Base-by-base conservation (phyloP, 2,888 invertebrate species). In the Slavum lentiscoides region DNA sequence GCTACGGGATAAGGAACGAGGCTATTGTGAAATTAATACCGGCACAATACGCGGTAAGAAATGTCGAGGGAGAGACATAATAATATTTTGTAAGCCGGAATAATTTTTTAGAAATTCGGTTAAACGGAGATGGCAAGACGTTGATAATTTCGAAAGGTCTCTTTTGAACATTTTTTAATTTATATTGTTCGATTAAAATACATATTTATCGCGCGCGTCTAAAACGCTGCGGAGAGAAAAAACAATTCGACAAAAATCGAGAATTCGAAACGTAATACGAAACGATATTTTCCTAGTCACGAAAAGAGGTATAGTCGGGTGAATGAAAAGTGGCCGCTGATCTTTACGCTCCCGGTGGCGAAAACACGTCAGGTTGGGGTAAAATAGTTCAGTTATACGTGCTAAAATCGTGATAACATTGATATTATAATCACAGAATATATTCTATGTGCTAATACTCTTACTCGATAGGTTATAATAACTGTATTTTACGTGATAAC, bases 21-120 rank as follows among this genome's bases (percentile, higher is more conserved):
- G 30, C 39, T 58, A 58, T 75, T 23, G 66, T 75, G 39, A 66
- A 7, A 58, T 75, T 59, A 67, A 58, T 55, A 17, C 37, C 53
- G 30, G 19, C 17, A 37, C 37, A 64, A 19, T 55, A 64, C 37
- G 64, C 55, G 53, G 30, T 7, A 49, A 64, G 17, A 37, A 62
- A 55, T 64, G 55, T 66, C 21, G 64, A 73, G 62, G 7, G 49
- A 49, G 13, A 19, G 49, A 23, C 23, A 13, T 13, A 13, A 53
- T 43, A 53, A 43, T 5, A 23, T 61, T 61, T 30, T 30, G 61
- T 13, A 23, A 19, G 23, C 23, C 8, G 68, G 17, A 53, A 68
- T 15, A 17, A 49, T 23, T 68, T 15, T 23, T 68, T 15, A 13
- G 17, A 68, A 49, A 68, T 55, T 55, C 11, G 55, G 19, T 19